These are phyloP conservation scores for Bufo gargarizans DNA, from an alignment of 2,113 vertebrate species.

Conservation along the genomic window DNA sequence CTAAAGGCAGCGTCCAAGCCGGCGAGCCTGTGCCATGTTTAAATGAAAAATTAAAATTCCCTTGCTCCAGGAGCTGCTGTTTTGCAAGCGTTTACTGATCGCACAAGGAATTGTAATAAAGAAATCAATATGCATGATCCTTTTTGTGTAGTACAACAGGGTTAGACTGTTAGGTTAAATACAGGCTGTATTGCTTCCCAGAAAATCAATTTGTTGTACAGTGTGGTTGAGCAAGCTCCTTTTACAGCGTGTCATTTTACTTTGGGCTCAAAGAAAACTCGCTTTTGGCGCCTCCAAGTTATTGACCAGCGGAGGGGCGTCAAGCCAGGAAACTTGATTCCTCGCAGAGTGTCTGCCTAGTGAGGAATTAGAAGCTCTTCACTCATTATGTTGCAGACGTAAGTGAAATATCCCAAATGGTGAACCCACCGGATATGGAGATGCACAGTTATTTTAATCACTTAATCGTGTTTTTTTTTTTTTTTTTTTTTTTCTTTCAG, in stretches of 20 bases:
- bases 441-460: background rate
- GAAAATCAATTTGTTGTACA: constrained; percentile 92
- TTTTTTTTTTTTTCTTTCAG: background rate
- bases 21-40: constrained; percentile 11
- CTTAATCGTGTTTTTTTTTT: background rate
- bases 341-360: constrained; percentile 61
- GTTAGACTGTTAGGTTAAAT: constrained; percentile 96
- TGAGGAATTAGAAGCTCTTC: constrained; percentile 58
- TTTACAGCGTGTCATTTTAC: constrained; percentile 83
- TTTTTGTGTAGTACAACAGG: constrained; percentile 90
- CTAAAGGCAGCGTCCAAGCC: constrained; percentile 27
- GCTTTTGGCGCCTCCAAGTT: constrained; percentile 80
- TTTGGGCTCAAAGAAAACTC: constrained; percentile 77
- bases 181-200: constrained; percentile 90
- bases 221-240: constrained; percentile 77
- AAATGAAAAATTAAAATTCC: constrained; percentile 58
- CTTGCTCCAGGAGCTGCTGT: constrained; percentile 63
- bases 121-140: constrained; percentile 95
- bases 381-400: constrained; percentile 60
- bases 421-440: background rate
- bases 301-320: constrained; percentile 79
- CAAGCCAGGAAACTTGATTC: constrained; percentile 63
- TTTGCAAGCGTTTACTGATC: constrained; percentile 79
- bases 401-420: constrained; percentile 28
- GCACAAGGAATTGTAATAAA: constrained; percentile 86